Evolutionary conservation across 2,797 vertebrate genomes (phyloP).

Genomic region (Ara ararauna): DNA sequence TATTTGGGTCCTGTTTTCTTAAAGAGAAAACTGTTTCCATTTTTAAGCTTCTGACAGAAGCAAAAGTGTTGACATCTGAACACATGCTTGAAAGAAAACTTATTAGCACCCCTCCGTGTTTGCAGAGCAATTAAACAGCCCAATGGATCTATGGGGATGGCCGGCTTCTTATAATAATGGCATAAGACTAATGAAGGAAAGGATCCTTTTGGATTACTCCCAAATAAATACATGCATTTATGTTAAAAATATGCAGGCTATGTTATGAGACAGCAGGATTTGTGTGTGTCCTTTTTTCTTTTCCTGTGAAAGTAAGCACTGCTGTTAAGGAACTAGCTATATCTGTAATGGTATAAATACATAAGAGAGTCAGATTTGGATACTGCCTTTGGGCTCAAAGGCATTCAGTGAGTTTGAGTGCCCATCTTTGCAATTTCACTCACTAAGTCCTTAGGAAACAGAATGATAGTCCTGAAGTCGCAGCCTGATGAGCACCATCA

Average conservation of each 20-base stretch:
- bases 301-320: neutral
- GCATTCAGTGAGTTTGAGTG: neutral
- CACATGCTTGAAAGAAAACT: constrained; percentile 54
- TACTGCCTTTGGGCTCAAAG: neutral
- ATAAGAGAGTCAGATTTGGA: neutral
- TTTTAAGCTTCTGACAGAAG: constrained; percentile 80
- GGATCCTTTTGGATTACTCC: neutral
- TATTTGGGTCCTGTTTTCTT: constrained; percentile 89
- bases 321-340: neutral
- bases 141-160: neutral
- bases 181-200: neutral
- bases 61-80: constrained; percentile 56
- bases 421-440: neutral
- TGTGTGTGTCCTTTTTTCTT: neutral
- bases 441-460: neutral
- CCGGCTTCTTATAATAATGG: neutral
- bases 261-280: neutral
- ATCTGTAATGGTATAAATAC: neutral
- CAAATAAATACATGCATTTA: neutral
- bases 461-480: neutral
- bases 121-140: constrained; percentile 39
- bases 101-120: constrained; percentile 57
- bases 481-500: neutral
- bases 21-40: constrained; percentile 77
- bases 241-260: neutral